Evolutionary conservation across 2,888 invertebrate genomes (phyloP).

Genomic region (Cancer borealis): DNA sequence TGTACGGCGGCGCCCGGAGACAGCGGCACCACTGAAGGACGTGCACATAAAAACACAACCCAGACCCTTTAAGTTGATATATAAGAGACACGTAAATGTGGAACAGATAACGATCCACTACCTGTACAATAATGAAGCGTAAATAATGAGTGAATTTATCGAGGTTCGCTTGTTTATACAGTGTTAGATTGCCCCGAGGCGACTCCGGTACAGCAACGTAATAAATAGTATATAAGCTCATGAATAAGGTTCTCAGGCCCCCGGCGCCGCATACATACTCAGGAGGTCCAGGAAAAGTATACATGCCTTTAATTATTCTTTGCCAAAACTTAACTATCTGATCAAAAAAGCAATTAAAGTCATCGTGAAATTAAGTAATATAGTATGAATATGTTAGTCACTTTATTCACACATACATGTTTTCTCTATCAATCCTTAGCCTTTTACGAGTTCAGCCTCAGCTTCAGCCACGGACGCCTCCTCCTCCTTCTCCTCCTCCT

Average conservation of each 20-base stretch:
- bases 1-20: not conserved
- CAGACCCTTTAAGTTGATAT: not conserved
- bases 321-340: not conserved
- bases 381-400: not conserved
- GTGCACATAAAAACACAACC: not conserved
- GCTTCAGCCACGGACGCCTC: not conserved
- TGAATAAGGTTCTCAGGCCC: slow-evolving; percentile 1
- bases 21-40: not conserved
- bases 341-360: not conserved
- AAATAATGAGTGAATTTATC: slow-evolving; percentile 1
- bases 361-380: not conserved
- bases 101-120: not conserved
- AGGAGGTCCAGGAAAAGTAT: not conserved
- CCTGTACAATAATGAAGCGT: not conserved
- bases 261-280: not conserved
- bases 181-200: not conserved
- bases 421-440: not conserved
- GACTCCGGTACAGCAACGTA: not conserved
- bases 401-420: not conserved
- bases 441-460: not conserved
- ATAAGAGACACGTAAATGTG: slow-evolving; percentile 21
- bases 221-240: not conserved
- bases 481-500: not conserved
- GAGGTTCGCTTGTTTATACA: not conserved
- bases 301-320: not conserved